Evolutionary conservation across 2,113 vertebrate genomes (phyloP).

Genomic region (Paratilapia polleni): DNA sequence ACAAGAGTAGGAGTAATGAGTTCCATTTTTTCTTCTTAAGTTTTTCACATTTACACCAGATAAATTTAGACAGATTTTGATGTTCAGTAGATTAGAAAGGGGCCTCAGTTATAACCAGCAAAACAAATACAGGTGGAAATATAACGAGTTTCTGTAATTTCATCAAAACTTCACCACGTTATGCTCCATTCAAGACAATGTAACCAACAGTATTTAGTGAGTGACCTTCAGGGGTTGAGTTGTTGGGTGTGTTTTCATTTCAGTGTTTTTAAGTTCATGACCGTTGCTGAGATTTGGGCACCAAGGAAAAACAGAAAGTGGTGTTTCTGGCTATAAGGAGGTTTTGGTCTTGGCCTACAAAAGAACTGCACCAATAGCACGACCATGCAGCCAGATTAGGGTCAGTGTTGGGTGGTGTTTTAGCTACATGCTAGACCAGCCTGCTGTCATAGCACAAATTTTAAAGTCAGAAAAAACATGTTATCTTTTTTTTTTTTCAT

Average conservation of each 20-base stretch:
- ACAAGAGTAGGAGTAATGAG: background rate
- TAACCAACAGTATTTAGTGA: background rate
- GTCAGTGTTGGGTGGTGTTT: fast-evolving
- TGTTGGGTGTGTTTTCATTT: too few relatives aligned
- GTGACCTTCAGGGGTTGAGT: background rate
- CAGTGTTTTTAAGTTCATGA: background rate
- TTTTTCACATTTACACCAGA: background rate
- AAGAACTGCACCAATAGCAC: background rate
- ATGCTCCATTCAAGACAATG: background rate
- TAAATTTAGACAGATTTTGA: background rate
- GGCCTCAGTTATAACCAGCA: background rate
- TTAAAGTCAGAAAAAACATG: background rate
- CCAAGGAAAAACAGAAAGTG: fast-evolving
- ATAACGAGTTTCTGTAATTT: background rate
- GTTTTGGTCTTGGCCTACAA: background rate
- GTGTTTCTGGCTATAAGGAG: background rate
- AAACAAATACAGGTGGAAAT: background rate
- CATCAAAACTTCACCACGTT: background rate
- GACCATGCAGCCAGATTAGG: background rate
- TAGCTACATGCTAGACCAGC: background rate
- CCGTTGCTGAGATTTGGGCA: background rate
- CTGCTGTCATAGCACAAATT: background rate
- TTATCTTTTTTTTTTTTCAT: background rate
- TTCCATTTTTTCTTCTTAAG: background rate
- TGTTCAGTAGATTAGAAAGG: background rate